Evolutionary conservation across 2,797 vertebrate species (phyloP), one percentile per base, ranked within the genome.

Genomic region (Silurus aristotelis): DNA sequence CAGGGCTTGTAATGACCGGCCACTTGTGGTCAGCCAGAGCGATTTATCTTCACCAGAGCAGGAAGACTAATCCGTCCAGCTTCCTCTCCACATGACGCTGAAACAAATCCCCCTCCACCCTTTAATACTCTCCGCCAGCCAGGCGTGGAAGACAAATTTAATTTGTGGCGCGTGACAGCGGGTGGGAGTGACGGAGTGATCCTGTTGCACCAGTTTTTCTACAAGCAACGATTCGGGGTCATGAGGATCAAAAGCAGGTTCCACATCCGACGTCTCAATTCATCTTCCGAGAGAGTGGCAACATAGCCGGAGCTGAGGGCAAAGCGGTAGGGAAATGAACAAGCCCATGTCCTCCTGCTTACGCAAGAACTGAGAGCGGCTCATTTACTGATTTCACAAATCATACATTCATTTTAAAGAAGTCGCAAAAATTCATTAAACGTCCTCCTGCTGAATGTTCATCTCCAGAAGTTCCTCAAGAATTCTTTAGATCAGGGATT

Each of bases 151-250:
- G 94, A 94, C 94, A 93, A 94, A 95, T 95, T 95, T 92, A 94
- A 95, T 95, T 96, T 95, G 95, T 94, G 92, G 90, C 87, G 85
- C 91, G 90, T 94, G 95, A 94, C 94, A 95, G 93, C 93, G 90
- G 92, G 92, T 90, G 86, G 90, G 82, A 71, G 85, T 58, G 85
- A 83, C 75, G 15, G 92, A 94, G 91, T 61, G 81, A 83, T 82
- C 80, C 80, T 43, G 68, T 58, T 46, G 66, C 31, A 61, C 82
- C 75, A 58, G 10, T 25, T 61, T 83, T 79, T 52, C 38, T 56
- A 66, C 52, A 55, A 66, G 38, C 67, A 27, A 55, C 58, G 25
- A 79, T 86, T 79, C 63, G 79, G 71, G 55, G 58, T 71, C 68
- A 79, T 20, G 61, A 58, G 79, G 55, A 68, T 84, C 79, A 61